Base-by-base conservation (phyloP, 2,113 vertebrate species). In the Enhydra lutris region DNA sequence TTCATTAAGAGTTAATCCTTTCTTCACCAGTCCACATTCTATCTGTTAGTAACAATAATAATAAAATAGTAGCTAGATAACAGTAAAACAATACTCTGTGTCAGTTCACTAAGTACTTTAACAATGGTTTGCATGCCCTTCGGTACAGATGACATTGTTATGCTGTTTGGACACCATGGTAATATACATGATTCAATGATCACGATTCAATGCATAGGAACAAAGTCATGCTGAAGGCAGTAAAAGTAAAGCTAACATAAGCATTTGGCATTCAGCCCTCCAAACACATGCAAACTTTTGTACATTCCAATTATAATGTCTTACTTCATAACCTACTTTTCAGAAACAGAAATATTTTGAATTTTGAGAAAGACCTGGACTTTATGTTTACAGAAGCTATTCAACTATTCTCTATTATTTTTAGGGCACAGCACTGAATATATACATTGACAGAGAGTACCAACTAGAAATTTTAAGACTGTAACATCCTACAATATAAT, bases 401-500 rank as follows among this genome's bases (percentile, higher is more conserved):
- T 55, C 80, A 94, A 71, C 78, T 94, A 69, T 59, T 67, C 67
- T 31, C 20, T n/a, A 69, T 36, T 69, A 42, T 45, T 95, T 91
- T 84, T 31, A 76, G 36, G 74, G 15, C 47, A 84, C 31, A 94
- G 5, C 23, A 76, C 3, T 85, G 18, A 79, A 65, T 29, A 91
- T 9, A 93, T 26, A 57, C 9, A 91, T 1, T 50, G 23, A 74
- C 17, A 92, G 31, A 47, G 10, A 50, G n/a, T 3, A 92, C 14
- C 55, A 96, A 57, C 24, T 91, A 65, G 34, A 87, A 96, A 78
- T 36, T 78, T 90, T 61, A 96, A 79, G 55, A 90, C 67, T 63
- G 57, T 80, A 74, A 89, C 73, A 76, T 45, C 73, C 73, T 45
- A 74, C 39, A 42, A 42, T 74, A 65, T 65, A 63, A 42, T 20